Evolutionary conservation across 2,888 invertebrate species (phyloP), one percentile per base, ranked within the genome.

Genomic region (Xiphydria camelus): DNA sequence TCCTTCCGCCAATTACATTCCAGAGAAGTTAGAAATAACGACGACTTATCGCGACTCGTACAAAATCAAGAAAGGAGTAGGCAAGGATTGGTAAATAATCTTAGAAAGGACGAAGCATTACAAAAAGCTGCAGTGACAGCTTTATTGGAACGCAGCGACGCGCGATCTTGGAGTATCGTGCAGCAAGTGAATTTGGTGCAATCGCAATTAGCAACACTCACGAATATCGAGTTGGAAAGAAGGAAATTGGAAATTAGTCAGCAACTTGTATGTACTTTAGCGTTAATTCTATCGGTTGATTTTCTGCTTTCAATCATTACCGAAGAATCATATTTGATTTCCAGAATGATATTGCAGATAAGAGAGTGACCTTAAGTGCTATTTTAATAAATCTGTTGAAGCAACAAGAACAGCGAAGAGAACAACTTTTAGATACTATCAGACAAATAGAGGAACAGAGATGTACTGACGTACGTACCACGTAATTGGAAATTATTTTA

Each of bases 151-250:
- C 81, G 84, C 63, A 85, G 86, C 51, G 89, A 89, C 76, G 82
- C 88, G 4, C 83, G 85, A 61, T 85, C 84, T 52, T 88, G 88
- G 88, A 86, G 87, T 59, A 77, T 89, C 18, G 81, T 87, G 55
- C 87, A 89, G 68, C 88, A 89, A 79, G 85, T 89, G 52, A 80
- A 82, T 58, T 75, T 88, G 45, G 86, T 89, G 31, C 87, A 89
- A 57, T 78, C 80, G 7, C 86, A 89, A 74, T 76, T 90, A 55
- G 86, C 86, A 14, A 82, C 82, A 44, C 78, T 90, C 18, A 89
- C 89, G 54, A 78, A 81, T 36, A 83, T 88, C 53, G 89, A 90
- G 76, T 79, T 89, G 62, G 85, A 88, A 57, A 83, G 83, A 60
- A 84, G 82, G 60, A 85, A 83, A 71, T 76, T 87, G 46, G 78